Base-by-base conservation (phyloP, 2,888 invertebrate genomes). In the Ophion slaviceki region DNA sequence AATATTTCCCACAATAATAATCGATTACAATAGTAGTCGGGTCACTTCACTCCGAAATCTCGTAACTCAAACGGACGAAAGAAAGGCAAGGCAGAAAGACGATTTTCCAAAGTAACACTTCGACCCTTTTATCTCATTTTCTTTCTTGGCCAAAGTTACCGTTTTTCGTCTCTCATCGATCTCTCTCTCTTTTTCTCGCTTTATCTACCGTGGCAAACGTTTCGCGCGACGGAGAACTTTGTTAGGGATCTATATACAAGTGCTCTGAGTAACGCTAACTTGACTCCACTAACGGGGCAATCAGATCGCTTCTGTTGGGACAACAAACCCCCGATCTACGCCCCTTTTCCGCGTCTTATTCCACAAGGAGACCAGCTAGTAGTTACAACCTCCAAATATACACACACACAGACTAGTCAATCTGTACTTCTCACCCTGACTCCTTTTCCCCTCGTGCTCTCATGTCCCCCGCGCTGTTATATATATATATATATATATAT, bases 301-400 rank as follows among this genome's bases (percentile, higher is more conserved):
- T 93, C 93, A 92, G 93, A 93, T 93, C 91, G 91, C 91, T 90
- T 90, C 90, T 92, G 93, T 93, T 92, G 91, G 92, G 91, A 92
- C 92, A 92, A 92, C 92, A 92, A 91, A 91, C 90, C 88, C 87
- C 87, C 82, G 70, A 82, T 84, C 61, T 68, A 40, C 83, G 77
- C 83, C 86, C 83, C 70, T 80, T 80, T 61, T 47, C 53, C 80
- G 45, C 86, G 68, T 82, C 75, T 86, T 77, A 66, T 53, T 80
- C 74, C 45, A 75, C 70, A 64, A 77, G 59, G 57, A 77, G 14
- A 72, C 68, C 57, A 66, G 66, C 36, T 59, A 72, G 74, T 36
- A 78, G 66, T 75, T 66, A 67, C 80, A 66, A 57, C 71, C 36
- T 84, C 61, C 53, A 24, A 70, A 75, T 76, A 70, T 47, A 82